phyloP scores from a whole-genome alignment of 2,113 vertebrate species.

The Albula goreensis region DNA sequence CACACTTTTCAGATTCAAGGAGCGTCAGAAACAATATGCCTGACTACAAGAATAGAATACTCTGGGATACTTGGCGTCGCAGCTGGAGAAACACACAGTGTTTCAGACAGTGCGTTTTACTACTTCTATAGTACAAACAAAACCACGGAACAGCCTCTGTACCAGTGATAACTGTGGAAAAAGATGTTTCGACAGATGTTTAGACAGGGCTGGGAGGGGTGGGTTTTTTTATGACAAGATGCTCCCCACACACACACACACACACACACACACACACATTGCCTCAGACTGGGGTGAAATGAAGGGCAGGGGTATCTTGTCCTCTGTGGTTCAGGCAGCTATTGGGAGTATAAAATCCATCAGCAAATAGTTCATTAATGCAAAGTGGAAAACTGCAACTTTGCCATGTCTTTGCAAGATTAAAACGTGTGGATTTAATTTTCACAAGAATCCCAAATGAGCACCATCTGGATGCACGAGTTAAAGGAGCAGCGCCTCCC shows the following conservation, averaged over 20 bases:
- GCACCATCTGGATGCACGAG: constrained; percentile 26
- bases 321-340: background rate
- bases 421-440: constrained; percentile 33
- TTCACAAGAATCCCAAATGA: constrained; percentile 32
- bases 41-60: background rate
- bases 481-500: constrained; percentile 22
- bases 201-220: too few relatives aligned
- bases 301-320: background rate
- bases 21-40: background rate
- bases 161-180: too few relatives aligned
- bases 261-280: background rate
- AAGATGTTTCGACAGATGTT: too few relatives aligned
- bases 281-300: background rate
- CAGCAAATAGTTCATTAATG: background rate
- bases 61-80: too few relatives aligned
- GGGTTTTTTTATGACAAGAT: too few relatives aligned
- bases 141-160: too few relatives aligned
- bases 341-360: background rate
- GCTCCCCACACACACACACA: background rate
- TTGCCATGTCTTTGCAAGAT: constrained; percentile 20
- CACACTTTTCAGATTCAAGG: background rate
- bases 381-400: background rate
- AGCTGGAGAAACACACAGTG: too few relatives aligned
- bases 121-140: too few relatives aligned
- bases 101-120: too few relatives aligned